Evolutionary conservation across 2,888 invertebrate genomes (phyloP).

Genomic region (Bellardia bayeri): DNA sequence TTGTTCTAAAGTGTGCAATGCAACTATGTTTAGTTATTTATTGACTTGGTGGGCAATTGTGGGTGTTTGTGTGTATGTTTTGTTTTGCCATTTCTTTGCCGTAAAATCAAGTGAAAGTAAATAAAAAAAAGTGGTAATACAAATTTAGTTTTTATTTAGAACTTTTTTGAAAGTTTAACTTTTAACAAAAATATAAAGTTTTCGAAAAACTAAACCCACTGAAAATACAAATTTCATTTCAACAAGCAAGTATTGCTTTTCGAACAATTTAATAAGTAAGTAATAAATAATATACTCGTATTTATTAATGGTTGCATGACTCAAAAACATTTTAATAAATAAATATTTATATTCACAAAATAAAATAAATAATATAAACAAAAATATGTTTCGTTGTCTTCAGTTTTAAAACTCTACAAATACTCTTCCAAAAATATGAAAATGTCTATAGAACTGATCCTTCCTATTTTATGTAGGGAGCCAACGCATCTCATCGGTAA

Average conservation of each 20-base stretch:
- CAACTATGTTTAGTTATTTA: background rate
- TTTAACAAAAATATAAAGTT: background rate
- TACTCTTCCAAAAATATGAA: background rate
- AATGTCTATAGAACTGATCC: background rate
- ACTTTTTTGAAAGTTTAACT: background rate
- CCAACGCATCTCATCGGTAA: background rate
- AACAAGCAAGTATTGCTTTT: too few species aligned
- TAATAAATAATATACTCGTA: too few species aligned
- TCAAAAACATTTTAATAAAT: too few species aligned
- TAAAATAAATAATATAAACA: too few species aligned
- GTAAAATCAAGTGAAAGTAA: background rate
- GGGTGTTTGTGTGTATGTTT: background rate
- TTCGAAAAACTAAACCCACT: background rate
- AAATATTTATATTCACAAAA: too few species aligned
- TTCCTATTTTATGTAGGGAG: background rate
- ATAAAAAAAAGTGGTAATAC: constrained; percentile 9
- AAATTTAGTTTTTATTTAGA: background rate
- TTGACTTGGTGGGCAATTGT: constrained; percentile 1
- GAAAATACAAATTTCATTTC: background rate
- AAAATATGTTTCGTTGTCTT: too few species aligned
- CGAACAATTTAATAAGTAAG: too few species aligned
- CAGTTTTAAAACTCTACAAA: background rate
- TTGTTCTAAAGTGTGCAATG: constrained; percentile 41
- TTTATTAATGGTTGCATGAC: too few species aligned
- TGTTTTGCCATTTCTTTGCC: background rate